Percentiles rank a stretch among this genome's conserved stretches.
phyloP scores from a whole-genome alignment of 1,140 invertebrate species.

The Ceratosolen fusciceps region DNA sequence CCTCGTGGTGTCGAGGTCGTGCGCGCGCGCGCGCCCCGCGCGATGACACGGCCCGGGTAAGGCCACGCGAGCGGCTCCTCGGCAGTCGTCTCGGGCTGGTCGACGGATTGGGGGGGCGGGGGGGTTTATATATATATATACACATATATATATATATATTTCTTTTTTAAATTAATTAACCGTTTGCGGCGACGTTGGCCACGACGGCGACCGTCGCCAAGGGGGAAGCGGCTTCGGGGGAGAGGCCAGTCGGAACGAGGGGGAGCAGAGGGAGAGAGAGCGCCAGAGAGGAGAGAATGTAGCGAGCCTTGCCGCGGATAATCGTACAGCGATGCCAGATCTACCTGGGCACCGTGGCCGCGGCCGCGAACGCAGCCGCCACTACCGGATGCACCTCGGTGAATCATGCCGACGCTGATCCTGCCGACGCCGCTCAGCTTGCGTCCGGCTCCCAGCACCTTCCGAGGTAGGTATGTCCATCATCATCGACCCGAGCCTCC shows the following conservation, averaged over 20 bases:
- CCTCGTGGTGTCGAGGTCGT: neutral
- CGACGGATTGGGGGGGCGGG: too few species aligned
- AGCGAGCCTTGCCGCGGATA: constrained; percentile 44
- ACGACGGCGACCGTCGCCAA: too few species aligned
- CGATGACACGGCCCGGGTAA: neutral
- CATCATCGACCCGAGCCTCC: neutral
- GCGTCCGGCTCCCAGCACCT: constrained; percentile 20
- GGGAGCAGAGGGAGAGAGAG: neutral
- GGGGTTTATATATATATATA: too few species aligned
- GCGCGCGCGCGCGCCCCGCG: too few species aligned
- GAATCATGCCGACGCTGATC: constrained; percentile 52
- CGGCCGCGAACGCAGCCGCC: constrained; percentile 11
- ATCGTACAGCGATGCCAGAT: constrained; percentile 56
- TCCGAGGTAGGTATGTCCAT: constrained; percentile 7
- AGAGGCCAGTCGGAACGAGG: neutral
- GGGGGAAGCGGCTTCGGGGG: neutral
- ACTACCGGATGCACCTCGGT: constrained; percentile 50
- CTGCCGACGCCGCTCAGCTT: constrained; percentile 19
- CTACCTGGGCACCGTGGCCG: constrained; percentile 42
- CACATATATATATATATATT: too few species aligned
- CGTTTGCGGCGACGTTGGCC: too few species aligned
- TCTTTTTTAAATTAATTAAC: too few species aligned
- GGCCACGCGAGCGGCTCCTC: too few species aligned
- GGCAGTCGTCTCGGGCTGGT: too few species aligned
- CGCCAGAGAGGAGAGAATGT: constrained; percentile 51